Conservation (phyloP, 2,113 vertebrate species). For the Synchiropus splendidus region DNA sequence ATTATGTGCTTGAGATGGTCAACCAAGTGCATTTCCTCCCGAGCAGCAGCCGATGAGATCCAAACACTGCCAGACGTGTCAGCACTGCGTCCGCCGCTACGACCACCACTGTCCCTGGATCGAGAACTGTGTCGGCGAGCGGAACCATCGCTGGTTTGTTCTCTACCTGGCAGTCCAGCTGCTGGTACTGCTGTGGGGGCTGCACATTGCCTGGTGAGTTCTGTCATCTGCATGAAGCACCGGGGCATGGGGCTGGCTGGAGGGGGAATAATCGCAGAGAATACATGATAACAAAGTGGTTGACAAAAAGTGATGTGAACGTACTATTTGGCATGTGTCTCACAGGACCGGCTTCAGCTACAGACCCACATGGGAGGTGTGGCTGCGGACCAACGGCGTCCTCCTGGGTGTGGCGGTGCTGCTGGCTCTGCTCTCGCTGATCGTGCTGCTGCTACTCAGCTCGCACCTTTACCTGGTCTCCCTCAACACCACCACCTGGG, state of each 20-base stretch:
- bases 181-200: constrained; percentile 77
- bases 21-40: not conserved
- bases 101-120: constrained; percentile 98
- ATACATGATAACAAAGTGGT: no score
- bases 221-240: not conserved
- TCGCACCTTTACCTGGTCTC: constrained; percentile 87
- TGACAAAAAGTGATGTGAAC: no score
- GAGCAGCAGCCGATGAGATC: constrained; percentile 87
- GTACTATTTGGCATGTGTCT: not conserved
- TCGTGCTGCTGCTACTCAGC: constrained; percentile 72
- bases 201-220: constrained; percentile 77
- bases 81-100: constrained; percentile 78
- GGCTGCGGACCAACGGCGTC: constrained; percentile 71
- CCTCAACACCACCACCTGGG: constrained; percentile 88
- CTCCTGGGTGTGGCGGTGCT: constrained; percentile 69
- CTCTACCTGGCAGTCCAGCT: constrained; percentile 80
- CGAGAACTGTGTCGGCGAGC: constrained; percentile 89
- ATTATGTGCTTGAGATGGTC: no score
- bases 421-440: constrained; percentile 59
- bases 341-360: constrained; percentile 77
- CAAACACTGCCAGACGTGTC: constrained; percentile 80
- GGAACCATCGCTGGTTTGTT: constrained; percentile 85
- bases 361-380: constrained; percentile 62
- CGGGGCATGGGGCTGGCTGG: no score
- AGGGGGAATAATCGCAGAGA: no score